These are phyloP conservation scores for Epinephelus awoara DNA, from an alignment of 2,797 vertebrate species.

Conservation along the genomic window DNA sequence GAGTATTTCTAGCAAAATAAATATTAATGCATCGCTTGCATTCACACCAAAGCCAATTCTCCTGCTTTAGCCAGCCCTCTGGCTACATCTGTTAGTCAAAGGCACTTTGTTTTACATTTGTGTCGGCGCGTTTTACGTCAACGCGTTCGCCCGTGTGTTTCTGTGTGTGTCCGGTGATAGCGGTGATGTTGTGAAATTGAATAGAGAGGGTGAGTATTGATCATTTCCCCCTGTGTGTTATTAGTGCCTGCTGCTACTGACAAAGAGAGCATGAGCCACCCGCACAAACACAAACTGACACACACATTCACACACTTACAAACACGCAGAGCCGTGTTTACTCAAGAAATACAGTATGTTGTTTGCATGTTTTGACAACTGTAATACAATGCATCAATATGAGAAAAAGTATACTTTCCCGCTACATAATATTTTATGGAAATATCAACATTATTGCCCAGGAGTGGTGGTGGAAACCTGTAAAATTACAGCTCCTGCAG, in stretches of 20 bases:
- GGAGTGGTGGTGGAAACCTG: slow-evolving; percentile 35
- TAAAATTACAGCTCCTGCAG: slow-evolving; percentile 52
- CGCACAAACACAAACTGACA: slow-evolving; percentile 58
- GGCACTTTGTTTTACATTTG: slow-evolving; percentile 64
- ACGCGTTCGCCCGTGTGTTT: slow-evolving; percentile 21
- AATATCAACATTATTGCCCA: slow-evolving; percentile 51
- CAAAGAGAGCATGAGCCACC: slow-evolving; percentile 70
- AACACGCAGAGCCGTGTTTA: slow-evolving; percentile 24
- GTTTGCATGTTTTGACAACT: slow-evolving; percentile 61
- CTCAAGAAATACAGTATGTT: slow-evolving; percentile 43
- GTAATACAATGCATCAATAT: slow-evolving; percentile 38
- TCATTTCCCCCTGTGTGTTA: slow-evolving; percentile 83
- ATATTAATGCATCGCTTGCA: slow-evolving; percentile 74
- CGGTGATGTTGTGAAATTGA: slow-evolving; percentile 82
- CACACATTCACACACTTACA: background rate
- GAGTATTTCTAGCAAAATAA: slow-evolving; percentile 68
- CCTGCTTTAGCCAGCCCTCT: slow-evolving; percentile 67
- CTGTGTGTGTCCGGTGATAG: slow-evolving; percentile 57
- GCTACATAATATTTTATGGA: slow-evolving; percentile 52
- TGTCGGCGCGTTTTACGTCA: slow-evolving; percentile 34
- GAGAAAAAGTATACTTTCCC: slow-evolving; percentile 37
- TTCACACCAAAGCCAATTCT: slow-evolving; percentile 52
- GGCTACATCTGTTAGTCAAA: slow-evolving; percentile 70
- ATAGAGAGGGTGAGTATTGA: slow-evolving; percentile 83
- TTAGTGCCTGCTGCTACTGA: slow-evolving; percentile 79